Conservation (phyloP, 2,888 invertebrate species). For the Cremastinae sp. region DNA sequence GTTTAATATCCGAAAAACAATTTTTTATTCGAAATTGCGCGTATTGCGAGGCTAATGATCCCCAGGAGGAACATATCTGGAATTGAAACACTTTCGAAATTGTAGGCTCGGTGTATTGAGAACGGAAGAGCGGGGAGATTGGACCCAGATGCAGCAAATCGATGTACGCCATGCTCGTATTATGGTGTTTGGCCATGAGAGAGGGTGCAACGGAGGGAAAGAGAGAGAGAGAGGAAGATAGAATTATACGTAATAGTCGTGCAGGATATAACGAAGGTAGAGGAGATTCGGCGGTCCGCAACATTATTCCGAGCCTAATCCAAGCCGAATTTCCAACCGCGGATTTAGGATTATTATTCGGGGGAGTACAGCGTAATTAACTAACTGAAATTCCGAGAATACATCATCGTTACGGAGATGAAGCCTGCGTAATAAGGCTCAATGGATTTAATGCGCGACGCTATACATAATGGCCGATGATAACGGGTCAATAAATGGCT, state of each 20-base stretch:
- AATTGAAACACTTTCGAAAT: constrained; percentile 8
- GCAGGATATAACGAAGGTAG: not conserved
- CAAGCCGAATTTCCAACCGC: constrained; percentile 65
- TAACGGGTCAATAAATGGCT: constrained; percentile 33
- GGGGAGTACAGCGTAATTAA: constrained; percentile 73
- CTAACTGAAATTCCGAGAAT: constrained; percentile 74
- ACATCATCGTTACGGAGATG: constrained; percentile 73
- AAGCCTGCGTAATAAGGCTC: constrained; percentile 65
- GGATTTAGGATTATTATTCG: constrained; percentile 72
- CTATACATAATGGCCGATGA: constrained; percentile 30
- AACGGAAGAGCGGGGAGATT: constrained; percentile 28
- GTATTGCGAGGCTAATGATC: not conserved
- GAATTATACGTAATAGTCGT: constrained; percentile 5
- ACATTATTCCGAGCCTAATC: constrained; percentile 63
- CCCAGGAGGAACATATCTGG: constrained; percentile 3
- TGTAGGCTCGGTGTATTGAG: constrained; percentile 14
- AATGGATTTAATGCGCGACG: constrained; percentile 38
- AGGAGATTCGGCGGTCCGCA: constrained; percentile 6
- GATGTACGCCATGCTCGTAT: constrained; percentile 3
- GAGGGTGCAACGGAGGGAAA: not conserved
- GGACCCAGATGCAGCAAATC: constrained; percentile 39
- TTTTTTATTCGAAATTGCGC: too few species aligned
- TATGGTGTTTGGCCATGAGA: too few species aligned
- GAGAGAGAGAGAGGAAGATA: not conserved
- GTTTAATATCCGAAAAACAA: too few species aligned